Evolutionary conservation across 1,140 invertebrate genomes (phyloP), one percentile per base, ranked within the genome.

Genomic region (Monochamus saltuarius): DNA sequence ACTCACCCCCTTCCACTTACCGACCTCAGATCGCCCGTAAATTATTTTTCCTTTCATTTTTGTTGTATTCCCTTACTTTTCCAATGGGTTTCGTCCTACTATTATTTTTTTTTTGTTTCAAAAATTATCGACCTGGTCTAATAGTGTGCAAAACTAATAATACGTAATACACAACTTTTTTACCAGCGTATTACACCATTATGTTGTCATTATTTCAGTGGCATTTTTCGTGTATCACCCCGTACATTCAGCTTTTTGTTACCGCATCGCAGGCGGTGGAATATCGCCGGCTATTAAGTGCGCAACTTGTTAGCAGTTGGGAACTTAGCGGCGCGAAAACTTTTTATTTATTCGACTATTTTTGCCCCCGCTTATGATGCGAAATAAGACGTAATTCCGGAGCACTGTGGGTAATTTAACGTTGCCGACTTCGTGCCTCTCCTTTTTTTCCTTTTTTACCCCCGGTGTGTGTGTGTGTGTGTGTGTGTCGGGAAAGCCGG

Each of bases 301-400:
- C 35, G 43, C 38, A 62, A 57, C 45, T 62, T 57, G 46, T 62
- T 62, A 57, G 46, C 46, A 62, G 54, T 62, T 62, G 43, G 19
- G 38, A 62, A 62, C 36, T 57, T 57, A 16, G 38, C 37, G 37
- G 54, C 42, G 51, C 53, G 54, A 56, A 59, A 62, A 56, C 47
- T 62, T 62, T 62, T 57, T 57, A 62, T 62, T 62, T 62, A 62
- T 62, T 62, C 53, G 54, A 36, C 60, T 62, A 62, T 62, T 62
- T 62, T 58, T 62, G 60, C 57, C 60, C 29, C 49, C 53, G 55
- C 53, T 51, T 51, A 43, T 51, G 39, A 62, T 56, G 51, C 36
- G 53, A 39, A 61, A 61, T 55, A 47, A 61, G 56, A 61, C 46
- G 60, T 50, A 57, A 56, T 62, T 40, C 16, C 36, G 39, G 37